Evolutionary conservation across 2,797 vertebrate genomes (phyloP).

Genomic region (Erithacus rubecula): DNA sequence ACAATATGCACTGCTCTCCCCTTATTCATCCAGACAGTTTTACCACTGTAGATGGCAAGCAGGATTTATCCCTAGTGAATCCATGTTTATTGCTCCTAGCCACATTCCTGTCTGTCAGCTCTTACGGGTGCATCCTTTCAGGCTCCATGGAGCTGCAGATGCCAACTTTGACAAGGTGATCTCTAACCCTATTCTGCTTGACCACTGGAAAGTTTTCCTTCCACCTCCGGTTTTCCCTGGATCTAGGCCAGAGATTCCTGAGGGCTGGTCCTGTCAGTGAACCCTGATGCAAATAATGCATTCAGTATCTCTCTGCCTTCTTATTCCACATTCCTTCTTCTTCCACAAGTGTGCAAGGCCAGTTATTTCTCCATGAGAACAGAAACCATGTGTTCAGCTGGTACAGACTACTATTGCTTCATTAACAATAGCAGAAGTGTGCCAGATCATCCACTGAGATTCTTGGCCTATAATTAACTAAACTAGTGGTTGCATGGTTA

Average conservation of each 20-base stretch:
- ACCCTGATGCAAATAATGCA: background rate
- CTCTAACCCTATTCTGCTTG: background rate
- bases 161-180: rapidly evolving
- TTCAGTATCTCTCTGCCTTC: background rate
- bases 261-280: background rate
- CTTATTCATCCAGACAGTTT: background rate
- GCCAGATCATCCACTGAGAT: background rate
- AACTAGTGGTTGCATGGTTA: background rate
- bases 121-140: rapidly evolving
- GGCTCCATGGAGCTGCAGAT: background rate
- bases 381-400: background rate
- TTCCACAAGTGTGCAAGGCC: rapidly evolving
- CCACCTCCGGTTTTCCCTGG: background rate
- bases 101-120: background rate
- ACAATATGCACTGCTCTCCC: background rate
- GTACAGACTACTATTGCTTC: background rate
- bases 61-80: background rate
- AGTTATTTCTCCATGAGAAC: background rate
- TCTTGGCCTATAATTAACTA: background rate
- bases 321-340: background rate
- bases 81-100: background rate
- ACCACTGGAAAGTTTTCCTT: background rate
- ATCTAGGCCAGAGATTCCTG: background rate
- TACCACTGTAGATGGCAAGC: background rate
- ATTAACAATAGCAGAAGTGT: background rate